Evolutionary conservation across 2,113 vertebrate genomes (phyloP).

Genomic region (Hyperopisus bebe): DNA sequence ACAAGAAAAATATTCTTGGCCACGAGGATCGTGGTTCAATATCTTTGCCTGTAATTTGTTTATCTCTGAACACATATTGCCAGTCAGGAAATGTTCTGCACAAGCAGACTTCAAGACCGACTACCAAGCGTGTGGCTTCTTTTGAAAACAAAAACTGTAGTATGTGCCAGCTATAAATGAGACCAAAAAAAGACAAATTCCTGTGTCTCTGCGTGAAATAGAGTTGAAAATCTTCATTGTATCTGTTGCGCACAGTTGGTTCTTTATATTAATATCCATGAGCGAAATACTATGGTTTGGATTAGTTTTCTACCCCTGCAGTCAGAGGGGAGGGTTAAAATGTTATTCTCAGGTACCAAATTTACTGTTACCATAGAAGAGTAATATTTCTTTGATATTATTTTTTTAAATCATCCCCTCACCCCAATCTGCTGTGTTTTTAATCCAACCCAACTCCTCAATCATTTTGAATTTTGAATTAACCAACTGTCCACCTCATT

Average conservation of each 20-base stretch:
- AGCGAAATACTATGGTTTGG: neutral
- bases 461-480: neutral
- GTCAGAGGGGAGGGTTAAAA: neutral
- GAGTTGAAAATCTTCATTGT: neutral
- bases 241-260: neutral
- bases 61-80: constrained; percentile 18
- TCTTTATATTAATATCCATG: neutral
- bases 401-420: neutral
- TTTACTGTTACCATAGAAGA: neutral
- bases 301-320: neutral
- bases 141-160: constrained; percentile 4
- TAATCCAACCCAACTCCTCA: neutral
- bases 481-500: neutral
- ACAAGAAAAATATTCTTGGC: neutral
- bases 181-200: neutral
- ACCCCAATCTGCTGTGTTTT: neutral
- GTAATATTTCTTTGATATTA: neutral
- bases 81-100: neutral
- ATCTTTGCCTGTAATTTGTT: constrained; percentile 14
- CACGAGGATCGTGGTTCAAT: neutral
- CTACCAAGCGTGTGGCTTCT: neutral
- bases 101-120: neutral
- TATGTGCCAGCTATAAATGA: neutral
- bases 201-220: neutral
- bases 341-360: neutral